These are phyloP conservation scores for Temnothorax longispinosus DNA, from an alignment of 1,140 invertebrate genomes.

Conservation along the genomic window DNA sequence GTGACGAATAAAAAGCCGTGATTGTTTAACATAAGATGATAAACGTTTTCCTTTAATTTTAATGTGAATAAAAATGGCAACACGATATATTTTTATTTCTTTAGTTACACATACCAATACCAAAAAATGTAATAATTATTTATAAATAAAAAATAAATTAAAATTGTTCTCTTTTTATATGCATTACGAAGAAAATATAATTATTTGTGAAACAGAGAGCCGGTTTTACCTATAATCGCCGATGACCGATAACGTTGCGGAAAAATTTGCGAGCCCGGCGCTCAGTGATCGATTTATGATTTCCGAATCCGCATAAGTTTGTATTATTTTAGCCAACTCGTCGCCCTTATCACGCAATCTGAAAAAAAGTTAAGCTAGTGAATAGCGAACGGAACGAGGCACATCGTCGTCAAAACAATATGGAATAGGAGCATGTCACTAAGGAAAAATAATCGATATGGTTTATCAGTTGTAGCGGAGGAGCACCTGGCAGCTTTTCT, in stretches of 20 bases:
- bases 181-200: not conserved
- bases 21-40: not conserved
- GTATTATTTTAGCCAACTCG: slow-evolving; percentile 89
- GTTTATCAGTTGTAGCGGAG: not conserved
- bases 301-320: slow-evolving; percentile 89
- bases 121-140: not conserved
- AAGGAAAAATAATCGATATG: slow-evolving; percentile 63
- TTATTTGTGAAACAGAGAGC: not conserved
- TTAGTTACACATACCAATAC: not conserved
- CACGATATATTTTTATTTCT: not conserved
- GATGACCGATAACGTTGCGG: slow-evolving; percentile 88
- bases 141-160: slow-evolving; percentile 7
- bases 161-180: not conserved
- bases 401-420: not conserved
- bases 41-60: not conserved
- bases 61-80: not conserved
- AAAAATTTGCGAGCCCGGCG: slow-evolving; percentile 88
- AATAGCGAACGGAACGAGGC: not conserved
- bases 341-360: slow-evolving; percentile 90
- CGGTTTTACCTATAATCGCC: slow-evolving; percentile 88
- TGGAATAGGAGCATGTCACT: not conserved
- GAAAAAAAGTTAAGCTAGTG: slow-evolving; percentile 1
- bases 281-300: slow-evolving; percentile 89
- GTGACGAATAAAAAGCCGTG: not conserved
- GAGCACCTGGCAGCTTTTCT: slow-evolving; percentile 89